These are phyloP conservation scores for Dicentrarchus labrax DNA, from an alignment of 2,113 vertebrate genomes.

Conservation along the genomic window DNA sequence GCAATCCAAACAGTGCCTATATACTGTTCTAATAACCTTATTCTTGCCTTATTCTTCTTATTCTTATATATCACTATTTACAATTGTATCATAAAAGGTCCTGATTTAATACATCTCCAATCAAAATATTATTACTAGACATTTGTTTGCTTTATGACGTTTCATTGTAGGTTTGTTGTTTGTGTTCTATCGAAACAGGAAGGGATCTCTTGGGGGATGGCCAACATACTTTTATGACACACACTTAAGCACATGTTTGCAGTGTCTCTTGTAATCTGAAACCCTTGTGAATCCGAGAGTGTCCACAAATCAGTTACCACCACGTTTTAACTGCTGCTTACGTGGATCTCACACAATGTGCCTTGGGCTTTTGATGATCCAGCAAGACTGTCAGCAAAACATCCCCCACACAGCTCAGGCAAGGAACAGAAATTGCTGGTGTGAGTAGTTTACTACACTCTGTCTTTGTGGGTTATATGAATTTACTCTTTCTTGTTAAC, in stretches of 20 bases:
- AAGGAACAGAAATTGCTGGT: neutral
- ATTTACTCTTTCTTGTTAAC: neutral
- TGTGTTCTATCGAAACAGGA: slow-evolving; percentile 7
- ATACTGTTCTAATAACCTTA: neutral
- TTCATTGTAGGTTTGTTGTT: neutral
- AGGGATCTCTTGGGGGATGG: neutral
- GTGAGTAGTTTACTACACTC: neutral
- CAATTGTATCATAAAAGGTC: neutral
- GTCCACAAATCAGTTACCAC: slow-evolving; percentile 24
- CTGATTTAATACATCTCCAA: neutral
- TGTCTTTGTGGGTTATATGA: neutral
- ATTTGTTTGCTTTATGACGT: neutral
- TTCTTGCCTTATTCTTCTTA: neutral
- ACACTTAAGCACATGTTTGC: slow-evolving; percentile 15
- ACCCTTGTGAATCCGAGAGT: neutral
- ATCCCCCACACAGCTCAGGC: neutral
- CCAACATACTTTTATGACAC: too few species aligned
- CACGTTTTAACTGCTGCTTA: slow-evolving; percentile 3
- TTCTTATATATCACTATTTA: neutral
- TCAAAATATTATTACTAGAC: neutral
- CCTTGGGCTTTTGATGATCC: slow-evolving; percentile 34
- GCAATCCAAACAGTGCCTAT: neutral
- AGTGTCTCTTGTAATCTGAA: slow-evolving; percentile 22
- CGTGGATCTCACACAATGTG: neutral
- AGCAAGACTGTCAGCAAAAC: slow-evolving; percentile 1